phyloP scores from a whole-genome alignment of 2,888 invertebrate genomes.

The Cryptocephalus moraei region DNA sequence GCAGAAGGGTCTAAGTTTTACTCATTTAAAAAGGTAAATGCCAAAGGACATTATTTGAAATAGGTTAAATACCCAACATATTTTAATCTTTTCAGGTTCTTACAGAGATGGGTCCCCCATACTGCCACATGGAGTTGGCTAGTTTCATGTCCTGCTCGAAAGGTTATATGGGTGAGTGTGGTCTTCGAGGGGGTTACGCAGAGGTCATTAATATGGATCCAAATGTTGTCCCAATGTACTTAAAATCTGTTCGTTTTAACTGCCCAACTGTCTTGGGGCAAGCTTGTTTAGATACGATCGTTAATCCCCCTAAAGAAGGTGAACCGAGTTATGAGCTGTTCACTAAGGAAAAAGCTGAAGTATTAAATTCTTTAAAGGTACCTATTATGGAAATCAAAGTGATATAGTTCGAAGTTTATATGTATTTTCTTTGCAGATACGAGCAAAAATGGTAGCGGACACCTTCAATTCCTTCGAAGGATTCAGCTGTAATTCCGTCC shows the following conservation, averaged over 20 bases:
- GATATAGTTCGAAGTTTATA: not conserved
- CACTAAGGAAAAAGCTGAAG: constrained; percentile 58
- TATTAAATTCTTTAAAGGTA: constrained; percentile 62
- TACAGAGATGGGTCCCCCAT: constrained; percentile 84
- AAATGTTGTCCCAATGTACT: constrained; percentile 66
- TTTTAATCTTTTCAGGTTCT: constrained; percentile 47
- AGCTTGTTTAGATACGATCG: constrained; percentile 81
- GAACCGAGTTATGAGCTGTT: constrained; percentile 82
- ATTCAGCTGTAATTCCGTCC: constrained; percentile 70
- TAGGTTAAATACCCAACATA: no score
- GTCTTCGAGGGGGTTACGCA: constrained; percentile 89
- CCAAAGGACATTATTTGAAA: not conserved
- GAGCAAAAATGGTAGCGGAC: constrained; percentile 78
- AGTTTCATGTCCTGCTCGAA: constrained; percentile 97
- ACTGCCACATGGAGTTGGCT: constrained; percentile 72
- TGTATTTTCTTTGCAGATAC: constrained; percentile 18
- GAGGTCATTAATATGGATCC: constrained; percentile 85
- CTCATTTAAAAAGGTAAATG: constrained; percentile 80
- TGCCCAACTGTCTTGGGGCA: constrained; percentile 93
- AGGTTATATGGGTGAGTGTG: constrained; percentile 94
- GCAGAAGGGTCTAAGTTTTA: constrained; percentile 76
- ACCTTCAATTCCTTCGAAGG: constrained; percentile 88
- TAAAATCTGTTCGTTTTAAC: constrained; percentile 87
- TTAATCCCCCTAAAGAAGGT: constrained; percentile 74
- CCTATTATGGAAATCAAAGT: not conserved